Evolutionary conservation across 1,140 invertebrate genomes (phyloP).

Genomic region (Drosophila serrata): DNA sequence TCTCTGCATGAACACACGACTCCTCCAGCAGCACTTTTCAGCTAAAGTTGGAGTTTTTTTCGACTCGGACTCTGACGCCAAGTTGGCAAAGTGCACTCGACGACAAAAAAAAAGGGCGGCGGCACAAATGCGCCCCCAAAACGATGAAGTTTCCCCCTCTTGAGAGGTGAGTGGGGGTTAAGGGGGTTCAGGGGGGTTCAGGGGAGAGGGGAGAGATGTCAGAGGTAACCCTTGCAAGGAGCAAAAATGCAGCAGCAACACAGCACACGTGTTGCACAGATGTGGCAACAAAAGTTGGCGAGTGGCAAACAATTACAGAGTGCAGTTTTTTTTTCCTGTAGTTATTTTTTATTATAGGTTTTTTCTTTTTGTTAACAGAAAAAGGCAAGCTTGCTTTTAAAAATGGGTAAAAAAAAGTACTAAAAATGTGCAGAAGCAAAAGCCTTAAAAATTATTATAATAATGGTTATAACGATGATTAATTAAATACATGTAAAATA

Average conservation of each 20-base stretch:
- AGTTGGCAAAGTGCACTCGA: slow-evolving; percentile 47
- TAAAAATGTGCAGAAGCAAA: background rate
- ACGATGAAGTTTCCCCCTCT: slow-evolving; percentile 6
- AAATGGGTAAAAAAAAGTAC: background rate
- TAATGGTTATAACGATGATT: background rate
- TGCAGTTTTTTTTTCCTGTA: background rate
- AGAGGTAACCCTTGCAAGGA: slow-evolving; percentile 14
- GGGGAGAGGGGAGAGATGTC: background rate
- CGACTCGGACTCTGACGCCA: slow-evolving; percentile 24
- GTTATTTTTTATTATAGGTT: background rate
- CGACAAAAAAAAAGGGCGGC: slow-evolving; percentile 37
- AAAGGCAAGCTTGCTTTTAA: background rate
- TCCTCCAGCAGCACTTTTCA: slow-evolving; percentile 21
- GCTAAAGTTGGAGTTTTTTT: slow-evolving; percentile 6
- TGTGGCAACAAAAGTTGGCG: slow-evolving; percentile 45
- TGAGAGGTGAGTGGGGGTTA: background rate
- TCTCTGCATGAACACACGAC: slow-evolving; percentile 34
- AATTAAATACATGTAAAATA: too few relatives aligned
- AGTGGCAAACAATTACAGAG: slow-evolving; percentile 40
- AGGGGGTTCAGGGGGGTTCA: too few relatives aligned
- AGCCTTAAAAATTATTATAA: background rate
- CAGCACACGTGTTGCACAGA: slow-evolving; percentile 47
- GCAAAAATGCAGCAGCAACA: slow-evolving; percentile 17
- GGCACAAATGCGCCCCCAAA: slow-evolving; percentile 41
- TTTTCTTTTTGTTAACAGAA: background rate